Evolutionary conservation across 2,888 invertebrate genomes (phyloP).

Genomic region (Brassicogethes aeneus): DNA sequence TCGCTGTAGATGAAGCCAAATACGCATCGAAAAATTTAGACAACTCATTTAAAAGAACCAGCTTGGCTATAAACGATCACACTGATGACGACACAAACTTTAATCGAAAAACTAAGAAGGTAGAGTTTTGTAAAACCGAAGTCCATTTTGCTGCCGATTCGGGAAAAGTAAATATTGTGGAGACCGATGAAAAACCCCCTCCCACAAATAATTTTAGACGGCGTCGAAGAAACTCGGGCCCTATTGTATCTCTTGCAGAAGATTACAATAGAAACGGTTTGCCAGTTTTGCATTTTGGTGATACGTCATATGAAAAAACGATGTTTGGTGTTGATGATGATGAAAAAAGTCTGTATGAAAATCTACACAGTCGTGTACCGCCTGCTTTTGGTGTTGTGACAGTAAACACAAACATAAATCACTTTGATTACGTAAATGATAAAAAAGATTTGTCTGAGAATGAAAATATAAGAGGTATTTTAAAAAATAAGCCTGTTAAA

Average conservation of each 20-base stretch:
- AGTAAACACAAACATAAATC: slow-evolving; percentile 28
- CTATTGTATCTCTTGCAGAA: slow-evolving; percentile 18
- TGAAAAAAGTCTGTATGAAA: slow-evolving; percentile 11
- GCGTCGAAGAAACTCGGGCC: slow-evolving; percentile 50
- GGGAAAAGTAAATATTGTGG: slow-evolving; percentile 77
- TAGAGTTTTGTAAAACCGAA: slow-evolving; percentile 83
- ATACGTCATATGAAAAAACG: slow-evolving; percentile 42
- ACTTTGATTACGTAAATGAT: slow-evolving; percentile 21
- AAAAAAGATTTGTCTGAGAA: slow-evolving; percentile 24
- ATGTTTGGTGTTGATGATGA: slow-evolving; percentile 30
- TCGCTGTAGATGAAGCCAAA: slow-evolving; percentile 49
- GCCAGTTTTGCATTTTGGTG: slow-evolving; percentile 61
- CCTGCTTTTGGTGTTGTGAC: slow-evolving; percentile 24
- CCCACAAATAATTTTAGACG: slow-evolving; percentile 73
- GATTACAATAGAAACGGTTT: slow-evolving; percentile 39
- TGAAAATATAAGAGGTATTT: slow-evolving; percentile 55
- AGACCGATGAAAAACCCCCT: slow-evolving; percentile 80
- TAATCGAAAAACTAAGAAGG: slow-evolving; percentile 55
- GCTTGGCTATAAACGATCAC: slow-evolving; percentile 24
- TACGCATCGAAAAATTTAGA: slow-evolving; percentile 38
- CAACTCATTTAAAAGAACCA: slow-evolving; percentile 26
- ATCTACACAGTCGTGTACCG: slow-evolving; percentile 11
- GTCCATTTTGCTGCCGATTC: slow-evolving; percentile 81
- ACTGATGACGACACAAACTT: slow-evolving; percentile 23
- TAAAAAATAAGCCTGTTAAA: slow-evolving; percentile 65